Base-by-base conservation (phyloP, 64 coral and sea anemone species). In the Stichodactyla mertensii region DNA sequence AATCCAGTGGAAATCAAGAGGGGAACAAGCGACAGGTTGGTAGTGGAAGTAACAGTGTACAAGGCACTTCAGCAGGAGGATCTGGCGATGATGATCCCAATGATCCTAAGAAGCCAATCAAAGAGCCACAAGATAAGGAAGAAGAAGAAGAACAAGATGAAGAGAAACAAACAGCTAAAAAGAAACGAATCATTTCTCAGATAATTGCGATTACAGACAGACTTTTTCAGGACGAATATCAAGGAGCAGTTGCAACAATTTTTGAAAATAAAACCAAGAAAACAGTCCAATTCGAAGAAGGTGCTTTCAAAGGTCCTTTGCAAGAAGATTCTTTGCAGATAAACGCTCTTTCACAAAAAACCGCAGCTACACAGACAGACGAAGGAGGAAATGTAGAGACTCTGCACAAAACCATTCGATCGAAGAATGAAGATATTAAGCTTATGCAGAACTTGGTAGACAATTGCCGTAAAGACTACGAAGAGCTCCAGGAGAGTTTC, bases 401-500 rank as follows among this genome's bases (percentile, higher is more conserved):
- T 16, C 56, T 85, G 13, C 57, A 85, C 0, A 85, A 64, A 85
- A 62, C 15, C 5, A 36, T 85, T 36, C 53, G n/a, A 85, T 60
- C 56, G 28, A 57, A 64, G 16, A 56, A 85, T 22, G 26, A 85
- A 28, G 55, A 85, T 12, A 85, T 85, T 64, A 15, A 7, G 18
- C 0, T 60, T 8, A 31, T 61, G 83, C n/a, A 62, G 22, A 85
- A 62, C 5, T 13, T 85, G 51, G 27, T 85, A 6, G 56, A 85
- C 7, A 12, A 16, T 55, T 85, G 83, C 56, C 55, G 83, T 7
- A 28, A 64, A 1, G 83, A 85, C 36, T 85, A 85, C 60, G 83
- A 85, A 61, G 83, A 85, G 13, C 31, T 85, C 5, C 83, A 85
- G 83, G 15, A 52, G 4, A 85, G 57, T 20, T 85, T 85, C 20